Conservation (phyloP, 2,113 vertebrate species). For the Muntiacus reevesi region DNA sequence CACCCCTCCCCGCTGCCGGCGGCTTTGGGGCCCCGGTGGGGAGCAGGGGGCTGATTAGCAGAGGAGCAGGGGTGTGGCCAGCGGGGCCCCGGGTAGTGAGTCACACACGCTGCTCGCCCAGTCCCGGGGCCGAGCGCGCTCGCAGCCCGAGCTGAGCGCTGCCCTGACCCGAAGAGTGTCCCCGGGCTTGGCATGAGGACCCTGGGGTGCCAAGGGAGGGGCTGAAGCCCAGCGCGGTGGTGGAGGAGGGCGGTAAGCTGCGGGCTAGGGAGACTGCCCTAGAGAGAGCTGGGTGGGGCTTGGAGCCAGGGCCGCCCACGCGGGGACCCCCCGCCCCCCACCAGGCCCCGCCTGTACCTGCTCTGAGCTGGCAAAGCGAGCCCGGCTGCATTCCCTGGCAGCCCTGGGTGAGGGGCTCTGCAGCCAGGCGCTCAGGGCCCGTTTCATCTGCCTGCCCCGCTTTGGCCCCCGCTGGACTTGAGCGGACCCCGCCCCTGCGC, state of each 20-base stretch:
- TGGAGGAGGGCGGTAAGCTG: conserved; percentile 71
- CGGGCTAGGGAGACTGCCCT: neutral
- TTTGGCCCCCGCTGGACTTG: neutral
- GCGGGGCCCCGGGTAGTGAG: conserved; percentile 73
- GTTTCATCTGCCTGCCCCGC: neutral
- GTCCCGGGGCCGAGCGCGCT: conserved; percentile 64
- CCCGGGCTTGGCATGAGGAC: conserved; percentile 82
- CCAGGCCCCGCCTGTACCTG: conserved; percentile 56
- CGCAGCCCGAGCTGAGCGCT: conserved; percentile 57
- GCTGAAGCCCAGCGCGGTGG: conserved; percentile 47
- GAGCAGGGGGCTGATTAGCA: conserved; percentile 73
- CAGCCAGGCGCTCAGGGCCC: neutral
- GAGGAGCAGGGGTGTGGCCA: conserved; percentile 77
- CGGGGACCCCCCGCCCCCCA: neutral
- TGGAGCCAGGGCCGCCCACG: neutral
- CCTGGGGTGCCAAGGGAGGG: conserved; percentile 67
- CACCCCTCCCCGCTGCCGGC: conserved; percentile 53
- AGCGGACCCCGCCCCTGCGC: neutral
- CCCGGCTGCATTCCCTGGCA: conserved; percentile 9
- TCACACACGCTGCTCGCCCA: conserved; percentile 64
- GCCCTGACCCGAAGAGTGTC: conserved; percentile 44
- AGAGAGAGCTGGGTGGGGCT: conserved; percentile 32
- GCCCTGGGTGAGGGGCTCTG: neutral
- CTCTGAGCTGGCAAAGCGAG: conserved; percentile 21
- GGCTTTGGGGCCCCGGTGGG: conserved; percentile 70